Evolutionary conservation across 2,888 invertebrate species (phyloP), one percentile per base, ranked within the genome.

Genomic region (Amitus sp.): DNA sequence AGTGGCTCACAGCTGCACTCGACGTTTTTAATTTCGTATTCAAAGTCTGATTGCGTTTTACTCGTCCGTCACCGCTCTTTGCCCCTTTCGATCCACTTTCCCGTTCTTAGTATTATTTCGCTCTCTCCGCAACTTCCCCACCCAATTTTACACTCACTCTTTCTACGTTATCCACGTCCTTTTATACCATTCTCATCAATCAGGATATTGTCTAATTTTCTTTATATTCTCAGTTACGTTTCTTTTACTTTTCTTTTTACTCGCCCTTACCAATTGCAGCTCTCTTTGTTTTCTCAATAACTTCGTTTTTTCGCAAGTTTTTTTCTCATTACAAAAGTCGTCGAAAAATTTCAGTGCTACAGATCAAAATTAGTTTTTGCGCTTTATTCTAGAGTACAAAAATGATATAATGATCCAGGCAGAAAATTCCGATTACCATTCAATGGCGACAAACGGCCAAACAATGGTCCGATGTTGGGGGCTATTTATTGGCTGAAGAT

Each of bases 21-120:
- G 69, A 69, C 70, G 61, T 70, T 71, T 73, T 73, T 69, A 71
- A 73, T 73, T 72, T 71, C 66, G 66, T 69, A 70, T 67, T 72
- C 62, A 68, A 69, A 69, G 66, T 68, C 67, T 67, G 66, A 73
- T 72, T 73, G 69, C 64, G 33, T 48, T 48, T 33, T 48, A 48
- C 47, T 23, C 47, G 37, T 48, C 37, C 34, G 47, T 48, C 47
- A 37, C 47, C 47, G 37, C 47, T 48, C 23, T 19, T 48, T 48
- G 13, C 47, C 37, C 33, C 47, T 48, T 34, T 47, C 47, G 47
- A 34, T 34, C 47, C 37, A 48, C 47, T 37, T 37, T 47, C 15
- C 20, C 17, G 61, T 65, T 62, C 50, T 54, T 58, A 48, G 37
- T 50, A 33, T 50, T 58, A 34, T 53, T 43, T 40, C 34, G 49